phyloP scores from a whole-genome alignment of 2,888 invertebrate genomes.

The Gerosis bhagava region DNA sequence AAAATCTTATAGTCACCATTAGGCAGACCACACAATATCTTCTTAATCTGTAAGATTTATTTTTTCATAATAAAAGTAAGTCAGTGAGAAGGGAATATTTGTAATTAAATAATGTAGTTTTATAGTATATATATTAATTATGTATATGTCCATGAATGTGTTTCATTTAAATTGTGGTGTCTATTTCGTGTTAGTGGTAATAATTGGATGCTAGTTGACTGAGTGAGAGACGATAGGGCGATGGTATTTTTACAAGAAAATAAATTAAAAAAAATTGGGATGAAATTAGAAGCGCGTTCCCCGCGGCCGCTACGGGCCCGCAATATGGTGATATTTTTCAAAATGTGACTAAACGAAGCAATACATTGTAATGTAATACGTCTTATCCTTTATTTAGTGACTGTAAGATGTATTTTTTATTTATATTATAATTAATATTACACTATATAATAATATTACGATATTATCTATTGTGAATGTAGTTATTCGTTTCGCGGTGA shows the following conservation, averaged over 20 bases:
- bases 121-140: too few species aligned
- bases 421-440: conserved; percentile 57
- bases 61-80: conserved; percentile 56
- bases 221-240: conserved; percentile 68
- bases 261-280: conserved; percentile 43
- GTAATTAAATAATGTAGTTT: conserved; percentile 66
- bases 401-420: conserved; percentile 73
- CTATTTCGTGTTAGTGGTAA: conserved; percentile 77
- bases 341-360: conserved; percentile 89
- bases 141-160: conserved; percentile 76
- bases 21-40: conserved; percentile 13
- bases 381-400: conserved; percentile 81
- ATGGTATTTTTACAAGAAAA: conserved; percentile 75
- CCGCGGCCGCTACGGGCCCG: conserved; percentile 46
- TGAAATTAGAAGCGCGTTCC: conserved; percentile 37
- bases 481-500: conserved; percentile 81
- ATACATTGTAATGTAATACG: conserved; percentile 88
- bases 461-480: conserved; percentile 74
- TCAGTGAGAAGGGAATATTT: conserved; percentile 63
- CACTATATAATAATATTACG: conserved; percentile 65
- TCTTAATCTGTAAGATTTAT: conserved; percentile 36
- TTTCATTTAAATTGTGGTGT: conserved; percentile 81
- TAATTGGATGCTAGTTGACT: conserved; percentile 73
- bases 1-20: too few species aligned
- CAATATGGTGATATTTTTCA: conserved; percentile 85